phyloP scores from a whole-genome alignment of 2,888 invertebrate genomes.

The Thymelicus sylvestris region DNA sequence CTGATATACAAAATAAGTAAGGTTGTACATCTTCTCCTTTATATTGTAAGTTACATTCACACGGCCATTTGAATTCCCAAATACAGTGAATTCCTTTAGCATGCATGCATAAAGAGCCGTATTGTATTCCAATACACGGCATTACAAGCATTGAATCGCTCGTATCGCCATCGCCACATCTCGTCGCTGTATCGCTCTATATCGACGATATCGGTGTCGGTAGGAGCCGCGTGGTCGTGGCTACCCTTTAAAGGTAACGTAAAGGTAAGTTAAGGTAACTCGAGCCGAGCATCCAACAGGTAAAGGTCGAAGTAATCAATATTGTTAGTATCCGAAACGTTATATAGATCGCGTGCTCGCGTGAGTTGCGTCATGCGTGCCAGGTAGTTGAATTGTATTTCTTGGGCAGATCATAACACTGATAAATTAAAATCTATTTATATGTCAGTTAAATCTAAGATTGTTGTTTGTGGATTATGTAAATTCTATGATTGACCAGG shows the following conservation, averaged over 20 bases:
- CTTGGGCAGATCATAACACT: no score
- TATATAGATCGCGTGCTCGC: constrained; percentile 10
- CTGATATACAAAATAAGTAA: no score
- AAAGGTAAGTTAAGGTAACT: not conserved
- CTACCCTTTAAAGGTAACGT: constrained; percentile 38
- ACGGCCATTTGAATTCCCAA: constrained; percentile 17
- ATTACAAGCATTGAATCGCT: constrained; percentile 25
- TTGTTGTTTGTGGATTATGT: no score
- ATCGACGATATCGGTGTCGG: constrained; percentile 22
- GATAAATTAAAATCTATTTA: no score
- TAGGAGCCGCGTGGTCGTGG: constrained; percentile 16
- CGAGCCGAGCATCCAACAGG: constrained; percentile 39
- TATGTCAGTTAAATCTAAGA: no score
- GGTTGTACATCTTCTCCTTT: not conserved
- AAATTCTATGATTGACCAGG: no score
- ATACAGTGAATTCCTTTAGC: constrained; percentile 14
- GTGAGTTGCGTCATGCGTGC: no score
- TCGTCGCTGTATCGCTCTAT: constrained; percentile 22
- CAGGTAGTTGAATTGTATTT: no score
- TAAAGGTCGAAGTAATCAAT: constrained; percentile 34
- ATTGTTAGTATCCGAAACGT: constrained; percentile 25
- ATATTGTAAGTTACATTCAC: not conserved
- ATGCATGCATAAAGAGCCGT: constrained; percentile 15
- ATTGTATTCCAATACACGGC: constrained; percentile 25
- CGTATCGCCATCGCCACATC: constrained; percentile 1